Percentiles rank a stretch among this genome's conserved stretches.
Conservation (phyloP, 2,113 vertebrate species). For the Girardinichthys multiradiatus region DNA sequence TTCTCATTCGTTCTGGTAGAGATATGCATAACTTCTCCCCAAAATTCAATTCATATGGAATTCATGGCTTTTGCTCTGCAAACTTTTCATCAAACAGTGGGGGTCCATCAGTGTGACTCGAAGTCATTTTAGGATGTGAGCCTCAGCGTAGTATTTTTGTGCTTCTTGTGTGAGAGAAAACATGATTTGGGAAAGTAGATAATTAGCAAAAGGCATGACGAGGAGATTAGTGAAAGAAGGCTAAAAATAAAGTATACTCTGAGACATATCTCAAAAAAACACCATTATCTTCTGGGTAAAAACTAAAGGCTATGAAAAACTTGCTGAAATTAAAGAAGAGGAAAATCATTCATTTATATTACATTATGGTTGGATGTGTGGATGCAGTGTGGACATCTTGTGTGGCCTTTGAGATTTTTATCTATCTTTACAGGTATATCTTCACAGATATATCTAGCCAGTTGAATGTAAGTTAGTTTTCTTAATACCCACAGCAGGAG, state of each 20-base stretch:
- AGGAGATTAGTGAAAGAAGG: not conserved
- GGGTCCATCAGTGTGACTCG: slow-evolving; percentile 15
- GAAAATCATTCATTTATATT: no score
- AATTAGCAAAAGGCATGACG: slow-evolving; percentile 3
- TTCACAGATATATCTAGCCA: no score
- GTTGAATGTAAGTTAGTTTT: no score
- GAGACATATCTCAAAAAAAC: not conserved
- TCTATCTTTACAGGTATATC: no score
- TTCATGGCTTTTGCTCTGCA: not conserved
- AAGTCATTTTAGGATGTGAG: slow-evolving; percentile 23
- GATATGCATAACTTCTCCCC: not conserved
- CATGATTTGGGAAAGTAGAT: not conserved
- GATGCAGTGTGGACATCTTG: no score
- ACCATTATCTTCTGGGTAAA: not conserved
- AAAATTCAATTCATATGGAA: not conserved
- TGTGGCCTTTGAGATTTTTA: no score
- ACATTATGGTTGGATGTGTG: not conserved
- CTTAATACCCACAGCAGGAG: no score
- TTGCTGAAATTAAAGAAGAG: no score
- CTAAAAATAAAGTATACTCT: not conserved
- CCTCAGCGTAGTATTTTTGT: slow-evolving; percentile 7
- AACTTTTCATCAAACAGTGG: not conserved
- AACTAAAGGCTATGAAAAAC: not conserved
- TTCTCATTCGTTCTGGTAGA: slow-evolving; percentile 3
- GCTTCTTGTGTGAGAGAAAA: slow-evolving; percentile 5